These are phyloP conservation scores for Turritopsis dohrnii DNA, from an alignment of 30 jellyfish, hydroid and myxozoan species.

Conservation along the genomic window DNA sequence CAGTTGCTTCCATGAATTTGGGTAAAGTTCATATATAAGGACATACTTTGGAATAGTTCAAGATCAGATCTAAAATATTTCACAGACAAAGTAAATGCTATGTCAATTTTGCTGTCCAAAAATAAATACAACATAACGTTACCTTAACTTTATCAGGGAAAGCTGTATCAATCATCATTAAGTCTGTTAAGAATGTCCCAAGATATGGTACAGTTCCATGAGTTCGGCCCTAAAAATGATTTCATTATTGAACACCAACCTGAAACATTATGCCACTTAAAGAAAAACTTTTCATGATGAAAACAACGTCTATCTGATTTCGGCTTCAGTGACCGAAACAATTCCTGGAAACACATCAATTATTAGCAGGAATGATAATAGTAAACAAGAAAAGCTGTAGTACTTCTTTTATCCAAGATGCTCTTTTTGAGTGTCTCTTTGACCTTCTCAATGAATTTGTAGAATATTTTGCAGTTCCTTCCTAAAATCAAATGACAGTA, in stretches of 20 bases:
- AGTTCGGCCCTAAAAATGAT: slow-evolving; percentile 70
- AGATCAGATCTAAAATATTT: not conserved
- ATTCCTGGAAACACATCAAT: not conserved
- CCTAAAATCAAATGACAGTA: slow-evolving; percentile 34
- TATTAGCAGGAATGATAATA: not conserved
- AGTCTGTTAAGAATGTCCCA: slow-evolving; percentile 84
- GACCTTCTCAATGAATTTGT: slow-evolving; percentile 63
- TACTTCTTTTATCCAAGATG: slow-evolving; percentile 83
- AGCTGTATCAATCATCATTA: slow-evolving; percentile 87
- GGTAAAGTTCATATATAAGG: no score
- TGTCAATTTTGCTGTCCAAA: not conserved
- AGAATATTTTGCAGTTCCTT: slow-evolving; percentile 95
- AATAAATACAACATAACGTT: not conserved
- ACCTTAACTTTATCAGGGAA: slow-evolving; percentile 72
- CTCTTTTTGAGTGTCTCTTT: slow-evolving; percentile 41
- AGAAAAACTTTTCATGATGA: not conserved
- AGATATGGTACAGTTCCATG: slow-evolving; percentile 96
- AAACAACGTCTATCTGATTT: no score
- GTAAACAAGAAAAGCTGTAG: not conserved
- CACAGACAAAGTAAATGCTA: not conserved
- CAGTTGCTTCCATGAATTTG: no score
- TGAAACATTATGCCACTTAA: no score
- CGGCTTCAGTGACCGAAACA: no score
- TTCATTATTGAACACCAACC: no score
- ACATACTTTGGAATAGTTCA: no score